phyloP scores from a whole-genome alignment of 2,797 vertebrate genomes.

The Hypotaenidia philippensis region DNA sequence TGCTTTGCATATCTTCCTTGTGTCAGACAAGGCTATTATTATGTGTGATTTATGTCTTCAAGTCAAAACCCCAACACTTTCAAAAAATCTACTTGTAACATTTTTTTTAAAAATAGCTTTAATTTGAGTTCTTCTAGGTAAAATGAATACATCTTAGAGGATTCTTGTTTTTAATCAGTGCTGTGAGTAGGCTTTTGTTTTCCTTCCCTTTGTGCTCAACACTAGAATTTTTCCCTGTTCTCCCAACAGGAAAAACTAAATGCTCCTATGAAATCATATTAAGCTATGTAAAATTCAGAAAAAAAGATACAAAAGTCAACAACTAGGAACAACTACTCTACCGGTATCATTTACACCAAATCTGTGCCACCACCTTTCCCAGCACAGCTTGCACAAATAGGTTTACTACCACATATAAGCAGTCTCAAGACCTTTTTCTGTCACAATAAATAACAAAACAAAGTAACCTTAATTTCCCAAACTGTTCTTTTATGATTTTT shows the following conservation, averaged over 20 bases:
- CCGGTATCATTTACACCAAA: background rate
- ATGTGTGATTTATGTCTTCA: background rate
- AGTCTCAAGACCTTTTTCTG: background rate
- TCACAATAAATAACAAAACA: background rate
- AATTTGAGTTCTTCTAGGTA: background rate
- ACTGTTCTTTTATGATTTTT: background rate
- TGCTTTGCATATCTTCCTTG: background rate
- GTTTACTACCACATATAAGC: background rate
- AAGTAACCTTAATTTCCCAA: background rate
- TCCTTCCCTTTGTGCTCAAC: background rate
- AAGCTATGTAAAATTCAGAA: background rate
- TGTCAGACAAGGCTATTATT: background rate
- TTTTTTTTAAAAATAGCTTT: background rate
- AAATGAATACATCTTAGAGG: background rate
- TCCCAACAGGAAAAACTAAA: background rate
- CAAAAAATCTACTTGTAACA: background rate
- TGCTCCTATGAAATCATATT: background rate
- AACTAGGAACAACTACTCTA: background rate
- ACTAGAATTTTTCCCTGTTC: background rate
- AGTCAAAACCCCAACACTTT: background rate
- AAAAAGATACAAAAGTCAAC: background rate
- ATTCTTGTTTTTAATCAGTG: background rate
- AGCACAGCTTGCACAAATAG: background rate
- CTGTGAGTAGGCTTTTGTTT: background rate
- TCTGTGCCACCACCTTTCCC: background rate